These are phyloP conservation scores for Zingel zingel DNA, from an alignment of 2,113 vertebrate species.

Conservation along the genomic window DNA sequence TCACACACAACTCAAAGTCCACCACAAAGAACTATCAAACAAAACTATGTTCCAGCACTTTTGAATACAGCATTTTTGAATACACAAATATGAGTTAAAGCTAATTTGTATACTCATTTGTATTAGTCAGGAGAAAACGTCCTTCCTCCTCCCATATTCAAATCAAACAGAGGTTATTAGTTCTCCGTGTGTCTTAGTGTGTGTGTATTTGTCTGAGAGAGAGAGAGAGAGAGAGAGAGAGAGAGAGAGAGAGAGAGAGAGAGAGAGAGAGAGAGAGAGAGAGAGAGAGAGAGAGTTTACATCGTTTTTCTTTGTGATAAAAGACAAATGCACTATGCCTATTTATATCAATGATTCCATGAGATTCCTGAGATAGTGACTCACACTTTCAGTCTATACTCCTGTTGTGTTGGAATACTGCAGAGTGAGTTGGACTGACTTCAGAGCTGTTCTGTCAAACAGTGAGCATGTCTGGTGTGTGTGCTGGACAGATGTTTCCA, in stretches of 20 bases:
- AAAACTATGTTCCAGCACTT: background rate
- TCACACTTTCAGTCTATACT: background rate
- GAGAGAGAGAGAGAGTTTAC: background rate
- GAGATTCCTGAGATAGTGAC: background rate
- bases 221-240: background rate
- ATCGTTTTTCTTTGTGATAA: background rate
- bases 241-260: no score
- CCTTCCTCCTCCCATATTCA: background rate
- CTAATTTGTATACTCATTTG: constrained; percentile 28
- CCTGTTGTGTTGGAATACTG: background rate
- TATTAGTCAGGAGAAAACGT: background rate
- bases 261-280: no score
- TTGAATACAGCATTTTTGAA: constrained; percentile 26
- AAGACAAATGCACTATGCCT: background rate
- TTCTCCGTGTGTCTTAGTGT: background rate
- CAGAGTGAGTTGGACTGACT: constrained; percentile 21
- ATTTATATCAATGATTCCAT: background rate
- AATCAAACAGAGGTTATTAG: background rate
- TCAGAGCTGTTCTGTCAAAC: constrained; percentile 23
- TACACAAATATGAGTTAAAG: constrained; percentile 10
- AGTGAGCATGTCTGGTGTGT: background rate
- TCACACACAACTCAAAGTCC: background rate
- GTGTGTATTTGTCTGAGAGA: background rate
- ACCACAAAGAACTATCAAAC: background rate
- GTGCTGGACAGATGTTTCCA: constrained; percentile 29